These are phyloP conservation scores for Ommatoiulus sabulosus DNA, from an alignment of 2,888 invertebrate genomes.

Conservation along the genomic window DNA sequence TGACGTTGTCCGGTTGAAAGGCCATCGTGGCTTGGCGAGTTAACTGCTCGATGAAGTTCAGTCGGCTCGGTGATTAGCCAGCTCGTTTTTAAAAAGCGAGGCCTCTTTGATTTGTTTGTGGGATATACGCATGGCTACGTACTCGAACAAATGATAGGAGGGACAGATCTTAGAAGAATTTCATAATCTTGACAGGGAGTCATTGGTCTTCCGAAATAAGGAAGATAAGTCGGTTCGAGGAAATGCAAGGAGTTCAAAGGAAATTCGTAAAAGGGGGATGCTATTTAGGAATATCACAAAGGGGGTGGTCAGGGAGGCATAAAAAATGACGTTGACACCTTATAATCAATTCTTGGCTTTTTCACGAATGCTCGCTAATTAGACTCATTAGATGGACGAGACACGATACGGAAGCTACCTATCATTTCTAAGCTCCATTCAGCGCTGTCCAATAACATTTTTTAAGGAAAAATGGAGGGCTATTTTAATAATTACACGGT, in stretches of 20 bases:
- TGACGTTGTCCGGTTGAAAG: conserved; percentile 5
- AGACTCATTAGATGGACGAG: conserved; percentile 32
- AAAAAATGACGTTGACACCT: conserved; percentile 47
- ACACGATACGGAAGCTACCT: conserved; percentile 35
- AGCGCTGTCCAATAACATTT: neutral
- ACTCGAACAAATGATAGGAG: conserved; percentile 45
- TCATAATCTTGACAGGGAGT: conserved; percentile 20
- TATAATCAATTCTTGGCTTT: conserved; percentile 37
- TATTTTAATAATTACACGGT: conserved; percentile 20
- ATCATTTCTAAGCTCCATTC: conserved; percentile 20
- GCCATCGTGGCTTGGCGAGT: neutral
- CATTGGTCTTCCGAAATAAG: conserved; percentile 44
- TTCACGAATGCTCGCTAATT: conserved; percentile 23
- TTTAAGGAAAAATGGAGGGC: neutral
- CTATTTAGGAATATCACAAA: neutral
- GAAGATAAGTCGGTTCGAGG: conserved; percentile 34
- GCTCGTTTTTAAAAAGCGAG: neutral
- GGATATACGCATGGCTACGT: conserved; percentile 47
- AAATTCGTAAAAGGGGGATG: conserved; percentile 20
- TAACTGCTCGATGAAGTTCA: conserved; percentile 47
- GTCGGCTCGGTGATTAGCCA: neutral
- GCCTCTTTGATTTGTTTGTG: neutral
- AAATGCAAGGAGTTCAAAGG: conserved; percentile 21
- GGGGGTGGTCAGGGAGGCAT: conserved; percentile 25
- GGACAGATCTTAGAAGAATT: conserved; percentile 9